These are phyloP conservation scores for Sebastes paucispinis DNA, from an alignment of 2,797 vertebrate genomes.

Conservation along the genomic window DNA sequence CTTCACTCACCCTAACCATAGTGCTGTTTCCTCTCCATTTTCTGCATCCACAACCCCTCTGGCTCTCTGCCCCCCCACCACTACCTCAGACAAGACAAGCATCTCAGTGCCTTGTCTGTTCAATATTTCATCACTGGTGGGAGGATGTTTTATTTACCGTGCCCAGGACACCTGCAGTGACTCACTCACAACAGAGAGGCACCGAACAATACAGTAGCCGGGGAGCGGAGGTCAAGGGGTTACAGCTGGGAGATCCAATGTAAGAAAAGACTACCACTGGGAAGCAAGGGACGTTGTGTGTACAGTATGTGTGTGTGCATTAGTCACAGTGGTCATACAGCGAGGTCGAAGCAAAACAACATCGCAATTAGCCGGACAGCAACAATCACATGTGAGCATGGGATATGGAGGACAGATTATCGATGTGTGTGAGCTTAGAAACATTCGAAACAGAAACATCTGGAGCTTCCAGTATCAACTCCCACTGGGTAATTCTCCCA, in stretches of 20 bases:
- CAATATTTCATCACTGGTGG: slow-evolving; percentile 71
- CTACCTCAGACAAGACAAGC: slow-evolving; percentile 58
- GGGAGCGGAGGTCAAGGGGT: slow-evolving; percentile 52
- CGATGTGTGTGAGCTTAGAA: background rate
- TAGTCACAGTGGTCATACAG: slow-evolving; percentile 12
- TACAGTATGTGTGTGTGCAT: background rate
- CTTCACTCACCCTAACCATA: slow-evolving; percentile 36
- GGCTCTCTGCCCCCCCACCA: slow-evolving; percentile 16
- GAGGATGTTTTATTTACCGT: slow-evolving; percentile 73
- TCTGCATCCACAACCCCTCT: slow-evolving; percentile 45
- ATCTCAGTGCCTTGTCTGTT: slow-evolving; percentile 67
- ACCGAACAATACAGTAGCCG: slow-evolving; percentile 42
- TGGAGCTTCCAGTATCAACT: background rate
- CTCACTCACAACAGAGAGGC: slow-evolving; percentile 47
- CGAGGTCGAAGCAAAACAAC: slow-evolving; percentile 40
- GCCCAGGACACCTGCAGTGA: slow-evolving; percentile 59
- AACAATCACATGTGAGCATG: background rate
- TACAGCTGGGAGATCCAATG: slow-evolving; percentile 36
- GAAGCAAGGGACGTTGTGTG: slow-evolving; percentile 8
- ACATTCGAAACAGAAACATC: background rate
- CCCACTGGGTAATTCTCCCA: background rate
- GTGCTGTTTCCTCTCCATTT: slow-evolving; percentile 56
- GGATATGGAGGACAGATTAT: background rate
- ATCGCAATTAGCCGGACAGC: slow-evolving; percentile 30
- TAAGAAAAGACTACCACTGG: slow-evolving; percentile 17